Evolutionary conservation across 1,140 invertebrate genomes (phyloP).

Genomic region (Batillaria attramentaria): DNA sequence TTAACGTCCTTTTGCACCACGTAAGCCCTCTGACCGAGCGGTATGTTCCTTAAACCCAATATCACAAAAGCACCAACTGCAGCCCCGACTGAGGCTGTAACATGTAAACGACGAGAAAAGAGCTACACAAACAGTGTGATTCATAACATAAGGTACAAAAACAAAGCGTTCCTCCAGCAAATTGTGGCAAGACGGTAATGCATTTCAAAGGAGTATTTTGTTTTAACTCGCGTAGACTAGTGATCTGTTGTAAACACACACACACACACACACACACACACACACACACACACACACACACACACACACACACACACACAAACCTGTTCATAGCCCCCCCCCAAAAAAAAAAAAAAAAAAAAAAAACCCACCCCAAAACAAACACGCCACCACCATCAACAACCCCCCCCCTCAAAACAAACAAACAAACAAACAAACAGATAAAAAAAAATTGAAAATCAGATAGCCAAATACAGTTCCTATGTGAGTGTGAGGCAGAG

Average conservation of each 20-base stretch:
- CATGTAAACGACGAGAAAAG: too few relatives aligned
- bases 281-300: not conserved
- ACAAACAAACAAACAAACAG: not conserved
- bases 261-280: not conserved
- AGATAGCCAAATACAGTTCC: not conserved
- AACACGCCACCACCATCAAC: too few relatives aligned
- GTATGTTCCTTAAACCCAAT: too few relatives aligned
- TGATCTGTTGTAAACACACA: not conserved
- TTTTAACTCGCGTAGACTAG: too few relatives aligned
- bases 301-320: not conserved
- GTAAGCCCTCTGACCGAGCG: too few relatives aligned
- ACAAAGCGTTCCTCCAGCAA: too few relatives aligned
- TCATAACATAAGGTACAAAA: not conserved
- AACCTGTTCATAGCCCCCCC: not conserved
- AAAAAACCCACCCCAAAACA: not conserved
- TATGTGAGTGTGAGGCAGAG: not conserved
- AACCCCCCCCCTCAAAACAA: not conserved
- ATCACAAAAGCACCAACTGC: too few relatives aligned
- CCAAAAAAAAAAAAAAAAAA: not conserved
- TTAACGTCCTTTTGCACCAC: too few relatives aligned
- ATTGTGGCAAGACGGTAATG: too few relatives aligned
- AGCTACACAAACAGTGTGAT: not conserved
- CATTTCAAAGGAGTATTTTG: too few relatives aligned
- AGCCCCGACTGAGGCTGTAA: too few relatives aligned
- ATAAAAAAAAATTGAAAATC: not conserved